Evolutionary conservation across 1,140 invertebrate species (phyloP), one percentile per base, ranked within the genome.

Genomic region (Drosophila suzukii): DNA sequence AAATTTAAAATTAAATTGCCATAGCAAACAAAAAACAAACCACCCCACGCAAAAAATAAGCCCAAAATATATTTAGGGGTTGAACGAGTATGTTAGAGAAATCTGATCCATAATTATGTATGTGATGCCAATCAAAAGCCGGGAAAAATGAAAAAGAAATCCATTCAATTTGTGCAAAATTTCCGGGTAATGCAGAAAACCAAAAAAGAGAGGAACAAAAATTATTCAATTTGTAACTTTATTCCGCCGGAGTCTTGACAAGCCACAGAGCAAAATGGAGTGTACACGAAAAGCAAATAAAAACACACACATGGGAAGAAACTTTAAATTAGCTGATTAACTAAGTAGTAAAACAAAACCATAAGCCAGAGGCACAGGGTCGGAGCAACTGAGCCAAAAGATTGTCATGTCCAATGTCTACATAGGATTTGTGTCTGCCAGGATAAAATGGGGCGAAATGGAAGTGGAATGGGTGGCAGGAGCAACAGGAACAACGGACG

Each of bases 311-410:
- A 75, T 68, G 34, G 44, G 39, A 44, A 39, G 27, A 57, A 75
- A 82, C 75, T 86, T 86, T 88, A 86, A 86, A 86, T 86, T 86
- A 88, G 82, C 83, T 86, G 82, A 86, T 86, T 86, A 86, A 86
- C 83, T 86, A 82, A 88, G 75, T 79, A 82, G 83, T 82, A 79
- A 82, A 82, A 72, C 83, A 86, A 88, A 71, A 70, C 59, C 81
- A 85, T 81, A 81, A 85, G 83, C 78, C 73, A 72, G 56, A 39
- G 57, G 63, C 57, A n/a, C 24, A 38, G 58, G 56, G 41, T 41
- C 27, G 61, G 36, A 60, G 63, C 47, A 66, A 53, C 49, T 50
- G 57, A 82, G 32, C 34, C 44, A 75, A 49, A 67, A 67, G 72
- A 62, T 51, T 78, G 79, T 62, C 62, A 65, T 75, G 68, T 81